Evolutionary conservation across 2,797 vertebrate species (phyloP).

Genomic region (Chrosomus eos): DNA sequence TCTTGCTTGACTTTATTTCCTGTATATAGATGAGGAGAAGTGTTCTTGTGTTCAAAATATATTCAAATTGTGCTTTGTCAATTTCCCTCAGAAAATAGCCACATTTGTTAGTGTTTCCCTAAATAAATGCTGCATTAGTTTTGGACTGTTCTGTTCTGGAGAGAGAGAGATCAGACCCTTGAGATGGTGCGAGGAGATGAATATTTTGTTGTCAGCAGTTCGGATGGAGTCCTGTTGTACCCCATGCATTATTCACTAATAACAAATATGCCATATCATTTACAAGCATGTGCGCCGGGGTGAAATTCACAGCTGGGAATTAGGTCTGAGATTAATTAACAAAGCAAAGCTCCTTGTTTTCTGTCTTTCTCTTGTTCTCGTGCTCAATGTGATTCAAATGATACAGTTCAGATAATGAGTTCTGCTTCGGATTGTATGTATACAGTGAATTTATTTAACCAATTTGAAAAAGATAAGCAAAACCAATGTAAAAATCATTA

Average conservation of each 20-base stretch:
- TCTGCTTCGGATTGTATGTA: conserved; percentile 27
- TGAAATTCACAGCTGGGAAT: conserved; percentile 61
- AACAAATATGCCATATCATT: conserved; percentile 66
- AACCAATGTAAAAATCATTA: background rate
- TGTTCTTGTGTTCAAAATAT: conserved; percentile 24
- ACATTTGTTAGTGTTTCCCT: conserved; percentile 47
- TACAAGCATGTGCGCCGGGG: conserved; percentile 60
- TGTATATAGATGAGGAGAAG: conserved; percentile 39
- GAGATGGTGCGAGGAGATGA: conserved; percentile 57
- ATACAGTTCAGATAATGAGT: conserved; percentile 46
- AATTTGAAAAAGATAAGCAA: background rate
- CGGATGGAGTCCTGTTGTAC: conserved; percentile 58
- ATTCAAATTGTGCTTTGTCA: conserved; percentile 45
- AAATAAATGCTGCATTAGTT: conserved; percentile 46
- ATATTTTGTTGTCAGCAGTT: conserved; percentile 67
- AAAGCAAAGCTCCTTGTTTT: conserved; percentile 40
- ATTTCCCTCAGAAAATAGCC: conserved; percentile 43
- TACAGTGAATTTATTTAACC: conserved; percentile 10
- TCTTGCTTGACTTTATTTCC: conserved; percentile 29
- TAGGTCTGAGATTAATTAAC: conserved; percentile 63
- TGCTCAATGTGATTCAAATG: conserved; percentile 39
- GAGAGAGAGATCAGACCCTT: conserved; percentile 52
- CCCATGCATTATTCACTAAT: conserved; percentile 66
- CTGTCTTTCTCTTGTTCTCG: conserved; percentile 50
- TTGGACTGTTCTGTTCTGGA: conserved; percentile 29